Percentiles rank a stretch among this genome's conserved stretches.
Conservation (phyloP, 2,888 invertebrate genomes). For the Mellilla xanthometata region DNA sequence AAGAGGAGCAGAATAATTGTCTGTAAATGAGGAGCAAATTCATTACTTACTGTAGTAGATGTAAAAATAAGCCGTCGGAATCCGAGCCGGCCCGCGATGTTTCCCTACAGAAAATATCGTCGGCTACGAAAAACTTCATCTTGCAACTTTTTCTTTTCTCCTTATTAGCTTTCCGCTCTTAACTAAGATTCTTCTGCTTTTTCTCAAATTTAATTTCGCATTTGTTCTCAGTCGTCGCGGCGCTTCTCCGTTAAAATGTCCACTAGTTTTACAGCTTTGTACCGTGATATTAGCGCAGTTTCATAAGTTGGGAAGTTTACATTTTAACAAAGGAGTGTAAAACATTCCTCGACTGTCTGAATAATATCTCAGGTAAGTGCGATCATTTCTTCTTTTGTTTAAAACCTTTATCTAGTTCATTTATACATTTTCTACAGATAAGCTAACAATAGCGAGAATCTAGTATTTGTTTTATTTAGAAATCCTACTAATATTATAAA, state of each 20-base stretch:
- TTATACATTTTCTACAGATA: no score
- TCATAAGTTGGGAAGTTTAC: constrained; percentile 23
- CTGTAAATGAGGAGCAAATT: constrained; percentile 49
- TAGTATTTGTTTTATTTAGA: no score
- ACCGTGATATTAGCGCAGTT: constrained; percentile 28
- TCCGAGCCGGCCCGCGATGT: constrained; percentile 55
- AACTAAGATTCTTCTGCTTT: constrained; percentile 60
- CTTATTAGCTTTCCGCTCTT: constrained; percentile 66
- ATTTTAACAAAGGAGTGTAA: constrained; percentile 10
- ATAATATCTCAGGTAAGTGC: neutral
- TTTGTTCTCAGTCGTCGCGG: constrained; percentile 42
- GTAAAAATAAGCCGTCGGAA: constrained; percentile 52
- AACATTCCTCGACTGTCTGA: constrained; percentile 10
- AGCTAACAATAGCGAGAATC: no score
- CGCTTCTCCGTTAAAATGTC: constrained; percentile 40
- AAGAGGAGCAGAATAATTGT: constrained; percentile 36
- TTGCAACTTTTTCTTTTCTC: constrained; percentile 57
- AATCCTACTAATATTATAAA: no score
- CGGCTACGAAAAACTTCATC: constrained; percentile 62
- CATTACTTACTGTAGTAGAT: constrained; percentile 48
- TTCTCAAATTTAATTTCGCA: constrained; percentile 56
- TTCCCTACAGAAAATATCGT: constrained; percentile 66
- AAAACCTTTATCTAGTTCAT: no score
- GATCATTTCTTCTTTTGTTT: no score
- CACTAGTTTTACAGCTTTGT: constrained; percentile 34